Evolutionary conservation across 2,113 vertebrate genomes (phyloP).

Genomic region (Artemisiospiza belli): DNA sequence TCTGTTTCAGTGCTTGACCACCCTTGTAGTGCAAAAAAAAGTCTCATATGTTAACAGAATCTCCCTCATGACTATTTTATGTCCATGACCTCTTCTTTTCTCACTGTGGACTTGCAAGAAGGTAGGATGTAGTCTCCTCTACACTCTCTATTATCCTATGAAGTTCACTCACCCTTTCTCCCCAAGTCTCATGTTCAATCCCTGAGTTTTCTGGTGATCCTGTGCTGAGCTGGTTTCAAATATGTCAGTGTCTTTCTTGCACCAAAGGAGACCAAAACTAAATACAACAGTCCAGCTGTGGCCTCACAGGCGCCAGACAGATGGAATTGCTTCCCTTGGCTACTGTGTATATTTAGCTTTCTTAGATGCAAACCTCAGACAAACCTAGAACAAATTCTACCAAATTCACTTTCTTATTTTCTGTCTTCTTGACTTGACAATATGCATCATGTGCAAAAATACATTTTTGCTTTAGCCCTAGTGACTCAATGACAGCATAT

Average conservation of each 20-base stretch:
- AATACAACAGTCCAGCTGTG: not conserved
- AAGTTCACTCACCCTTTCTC: not conserved
- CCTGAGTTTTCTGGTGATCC: not conserved
- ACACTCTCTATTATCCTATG: not conserved
- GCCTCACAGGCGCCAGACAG: not conserved
- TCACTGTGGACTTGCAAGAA: not conserved
- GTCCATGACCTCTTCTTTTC: not conserved
- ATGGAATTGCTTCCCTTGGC: not conserved
- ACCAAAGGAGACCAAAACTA: not conserved
- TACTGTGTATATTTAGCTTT: not conserved
- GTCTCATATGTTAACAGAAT: not conserved
- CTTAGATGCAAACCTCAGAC: not conserved
- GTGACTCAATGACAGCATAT: not conserved
- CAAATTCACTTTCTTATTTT: not conserved
- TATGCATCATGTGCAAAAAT: not conserved
- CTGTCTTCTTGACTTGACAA: not conserved
- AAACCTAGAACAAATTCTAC: not conserved
- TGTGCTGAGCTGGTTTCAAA: not conserved
- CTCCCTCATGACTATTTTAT: not conserved
- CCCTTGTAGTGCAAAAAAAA: fast-evolving
- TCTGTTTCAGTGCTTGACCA: not conserved
- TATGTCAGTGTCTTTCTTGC: not conserved
- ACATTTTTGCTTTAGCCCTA: not conserved
- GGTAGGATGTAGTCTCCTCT: not conserved
- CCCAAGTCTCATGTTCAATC: fast-evolving